phyloP scores from a whole-genome alignment of 2,113 vertebrate species.

The Burhinus oedicnemus region DNA sequence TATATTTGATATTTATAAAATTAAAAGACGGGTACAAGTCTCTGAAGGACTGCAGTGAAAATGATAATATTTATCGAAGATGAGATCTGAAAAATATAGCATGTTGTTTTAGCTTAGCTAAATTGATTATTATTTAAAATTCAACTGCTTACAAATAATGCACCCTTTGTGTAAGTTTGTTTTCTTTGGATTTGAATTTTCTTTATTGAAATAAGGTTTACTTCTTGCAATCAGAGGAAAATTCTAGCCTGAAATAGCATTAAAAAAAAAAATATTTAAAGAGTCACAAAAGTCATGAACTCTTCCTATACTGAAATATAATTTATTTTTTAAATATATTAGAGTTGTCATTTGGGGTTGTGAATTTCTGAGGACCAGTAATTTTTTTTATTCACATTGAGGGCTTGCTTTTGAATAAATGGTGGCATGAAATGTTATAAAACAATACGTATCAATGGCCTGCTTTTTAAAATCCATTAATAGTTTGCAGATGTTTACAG shows the following conservation, averaged over 20 bases:
- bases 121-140: background rate
- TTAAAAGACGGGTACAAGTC: background rate
- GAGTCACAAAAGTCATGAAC: background rate
- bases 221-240: background rate
- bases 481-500: background rate
- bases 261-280: background rate
- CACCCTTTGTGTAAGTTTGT: fast-evolving
- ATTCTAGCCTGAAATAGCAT: background rate
- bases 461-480: background rate
- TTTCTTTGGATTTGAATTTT: background rate
- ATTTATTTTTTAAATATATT: background rate
- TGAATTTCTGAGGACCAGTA: background rate
- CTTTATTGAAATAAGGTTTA: background rate
- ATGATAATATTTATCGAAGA: background rate
- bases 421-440: background rate
- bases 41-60: background rate
- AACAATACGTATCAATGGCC: background rate
- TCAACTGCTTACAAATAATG: background rate
- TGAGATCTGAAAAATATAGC: background rate
- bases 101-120: background rate
- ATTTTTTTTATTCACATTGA: background rate
- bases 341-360: background rate
- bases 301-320: background rate
- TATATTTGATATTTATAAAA: background rate
- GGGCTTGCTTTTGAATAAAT: background rate